Conservation (phyloP, 2,113 vertebrate species). For the Octodon degus region DNA sequence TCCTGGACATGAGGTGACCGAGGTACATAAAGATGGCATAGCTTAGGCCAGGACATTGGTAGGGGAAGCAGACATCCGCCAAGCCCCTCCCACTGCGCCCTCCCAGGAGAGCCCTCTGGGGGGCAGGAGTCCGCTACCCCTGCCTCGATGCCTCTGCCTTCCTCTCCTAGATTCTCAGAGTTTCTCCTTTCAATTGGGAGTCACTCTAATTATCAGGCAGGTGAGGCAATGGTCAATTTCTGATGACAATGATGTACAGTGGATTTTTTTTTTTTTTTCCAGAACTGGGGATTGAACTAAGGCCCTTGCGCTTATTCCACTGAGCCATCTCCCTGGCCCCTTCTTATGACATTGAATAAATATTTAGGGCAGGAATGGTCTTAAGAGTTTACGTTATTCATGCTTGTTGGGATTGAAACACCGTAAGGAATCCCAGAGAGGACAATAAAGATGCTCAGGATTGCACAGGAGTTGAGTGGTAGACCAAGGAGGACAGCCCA, state of each 20-base stretch:
- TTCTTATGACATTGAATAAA: not conserved
- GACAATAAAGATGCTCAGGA: not conserved
- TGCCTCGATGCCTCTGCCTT: not conserved
- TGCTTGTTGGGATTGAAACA: not conserved
- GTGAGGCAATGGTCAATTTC: not conserved
- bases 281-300: too few species aligned
- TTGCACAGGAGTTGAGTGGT: not conserved
- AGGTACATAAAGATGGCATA: not conserved
- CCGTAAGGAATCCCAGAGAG: not conserved
- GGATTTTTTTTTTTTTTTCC: too few species aligned
- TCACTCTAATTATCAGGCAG: not conserved
- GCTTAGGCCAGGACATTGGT: not conserved
- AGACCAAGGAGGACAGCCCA: not conserved
- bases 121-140: not conserved
- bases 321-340: too few species aligned
- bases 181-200: not conserved
- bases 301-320: too few species aligned
- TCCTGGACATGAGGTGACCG: not conserved
- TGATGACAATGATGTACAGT: not conserved
- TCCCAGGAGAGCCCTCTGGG: not conserved
- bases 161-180: not conserved
- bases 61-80: not conserved
- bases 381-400: not conserved
- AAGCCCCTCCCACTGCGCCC: not conserved
- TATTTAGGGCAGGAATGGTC: not conserved